These are phyloP conservation scores for Sialia sialis DNA, from an alignment of 2,113 vertebrate species.

Conservation along the genomic window DNA sequence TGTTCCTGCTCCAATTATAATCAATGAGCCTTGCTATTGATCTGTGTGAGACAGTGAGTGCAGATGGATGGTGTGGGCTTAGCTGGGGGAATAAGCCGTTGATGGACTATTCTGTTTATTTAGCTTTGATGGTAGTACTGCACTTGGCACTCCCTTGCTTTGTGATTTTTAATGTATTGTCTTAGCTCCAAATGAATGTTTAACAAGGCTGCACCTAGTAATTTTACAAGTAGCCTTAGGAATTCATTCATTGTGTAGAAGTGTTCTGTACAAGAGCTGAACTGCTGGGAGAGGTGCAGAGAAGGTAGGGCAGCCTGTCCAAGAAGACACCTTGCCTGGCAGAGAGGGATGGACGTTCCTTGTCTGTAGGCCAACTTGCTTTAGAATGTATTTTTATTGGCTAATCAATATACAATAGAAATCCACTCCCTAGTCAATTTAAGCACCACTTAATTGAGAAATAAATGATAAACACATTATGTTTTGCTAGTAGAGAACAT, in stretches of 20 bases:
- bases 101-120: neutral
- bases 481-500: slow-evolving; percentile 20
- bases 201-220: slow-evolving; percentile 19
- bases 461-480: slow-evolving; percentile 58
- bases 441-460: slow-evolving; percentile 53
- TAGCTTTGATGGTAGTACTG: slow-evolving; percentile 2
- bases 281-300: neutral
- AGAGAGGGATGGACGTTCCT: neutral
- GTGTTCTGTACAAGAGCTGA: neutral
- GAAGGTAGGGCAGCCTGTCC: neutral
- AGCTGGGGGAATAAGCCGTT: neutral
- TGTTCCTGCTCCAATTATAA: neutral
- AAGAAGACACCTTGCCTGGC: neutral
- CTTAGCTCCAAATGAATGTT: slow-evolving; percentile 45
- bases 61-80: neutral
- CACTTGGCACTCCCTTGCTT: neutral
- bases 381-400: slow-evolving; percentile 43
- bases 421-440: slow-evolving; percentile 43
- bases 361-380: neutral
- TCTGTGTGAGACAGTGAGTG: neutral
- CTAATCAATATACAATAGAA: slow-evolving; percentile 51
- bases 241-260: slow-evolving; percentile 17
- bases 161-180: slow-evolving; percentile 42
- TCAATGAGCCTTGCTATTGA: slow-evolving; percentile 34
- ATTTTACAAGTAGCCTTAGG: slow-evolving; percentile 60